These are phyloP conservation scores for Scaptomyza tumidula DNA, from an alignment of 2,888 invertebrate genomes.

Conservation along the genomic window DNA sequence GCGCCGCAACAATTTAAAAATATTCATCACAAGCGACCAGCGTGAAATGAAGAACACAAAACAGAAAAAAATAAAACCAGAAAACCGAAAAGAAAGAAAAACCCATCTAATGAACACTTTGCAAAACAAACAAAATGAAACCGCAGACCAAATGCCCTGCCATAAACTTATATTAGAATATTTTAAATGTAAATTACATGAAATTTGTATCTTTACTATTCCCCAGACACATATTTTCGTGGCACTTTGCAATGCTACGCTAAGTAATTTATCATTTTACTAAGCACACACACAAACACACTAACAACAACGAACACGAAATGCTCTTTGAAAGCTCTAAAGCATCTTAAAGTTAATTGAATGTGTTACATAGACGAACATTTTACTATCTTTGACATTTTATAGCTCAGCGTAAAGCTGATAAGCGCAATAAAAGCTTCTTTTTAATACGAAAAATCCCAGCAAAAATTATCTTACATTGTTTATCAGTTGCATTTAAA, in stretches of 20 bases:
- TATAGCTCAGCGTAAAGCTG: background rate
- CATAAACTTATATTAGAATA: background rate
- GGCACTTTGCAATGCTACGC: background rate
- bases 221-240: background rate
- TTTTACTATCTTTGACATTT: background rate
- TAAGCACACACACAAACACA: too few species aligned
- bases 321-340: background rate
- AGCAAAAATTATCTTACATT: background rate
- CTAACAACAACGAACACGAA: background rate
- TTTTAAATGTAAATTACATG: background rate
- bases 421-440: background rate
- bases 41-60: slow-evolving; percentile 23
- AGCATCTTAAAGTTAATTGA: too few species aligned
- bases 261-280: background rate
- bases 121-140: background rate
- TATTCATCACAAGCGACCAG: slow-evolving; percentile 44
- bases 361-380: background rate
- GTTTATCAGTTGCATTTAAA: background rate
- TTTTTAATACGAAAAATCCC: background rate
- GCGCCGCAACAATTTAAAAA: slow-evolving; percentile 61
- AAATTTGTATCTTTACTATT: background rate
- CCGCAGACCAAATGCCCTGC: slow-evolving; percentile 26
- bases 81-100: background rate
- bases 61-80: background rate
- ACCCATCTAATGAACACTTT: background rate